These are phyloP conservation scores for Protobothrops flavoviridis DNA, from an alignment of 2,113 vertebrate genomes.

Conservation along the genomic window DNA sequence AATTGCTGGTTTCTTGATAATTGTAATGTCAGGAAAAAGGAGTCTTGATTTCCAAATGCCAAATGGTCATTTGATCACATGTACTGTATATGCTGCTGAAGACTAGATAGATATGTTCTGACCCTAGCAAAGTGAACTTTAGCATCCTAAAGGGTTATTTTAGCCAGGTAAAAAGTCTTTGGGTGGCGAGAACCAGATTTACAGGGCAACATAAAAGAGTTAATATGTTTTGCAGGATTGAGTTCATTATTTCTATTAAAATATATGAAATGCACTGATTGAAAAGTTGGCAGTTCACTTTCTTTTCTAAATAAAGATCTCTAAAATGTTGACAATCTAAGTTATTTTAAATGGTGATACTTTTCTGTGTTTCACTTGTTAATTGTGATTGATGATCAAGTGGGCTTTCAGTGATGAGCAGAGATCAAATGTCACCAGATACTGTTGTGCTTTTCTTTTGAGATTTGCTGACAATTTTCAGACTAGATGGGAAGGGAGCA, in stretches of 20 bases:
- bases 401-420: conserved; percentile 27
- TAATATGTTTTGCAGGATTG: neutral
- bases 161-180: neutral
- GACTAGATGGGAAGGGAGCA: conserved; percentile 22
- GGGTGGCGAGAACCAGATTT: neutral
- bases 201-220: neutral
- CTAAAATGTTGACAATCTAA: conserved; percentile 50
- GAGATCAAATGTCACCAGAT: conserved; percentile 7
- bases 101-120: neutral
- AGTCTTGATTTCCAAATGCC: neutral
- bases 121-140: neutral
- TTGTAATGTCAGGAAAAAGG: neutral
- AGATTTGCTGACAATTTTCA: conserved; percentile 22
- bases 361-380: conserved; percentile 38
- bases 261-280: neutral
- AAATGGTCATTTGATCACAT: neutral
- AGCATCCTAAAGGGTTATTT: neutral
- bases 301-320: conserved; percentile 51
- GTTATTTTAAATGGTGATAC: conserved; percentile 48
- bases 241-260: neutral
- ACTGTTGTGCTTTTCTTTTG: conserved; percentile 3
- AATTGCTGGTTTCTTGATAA: neutral
- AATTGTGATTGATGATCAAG: conserved; percentile 35
- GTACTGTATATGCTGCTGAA: neutral
- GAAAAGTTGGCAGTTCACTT: conserved; percentile 24